Percentiles rank a stretch among this genome's conserved stretches.
These are phyloP conservation scores for Peribatodes rhomboidaria DNA, from an alignment of 2,888 invertebrate species.

Conservation along the genomic window DNA sequence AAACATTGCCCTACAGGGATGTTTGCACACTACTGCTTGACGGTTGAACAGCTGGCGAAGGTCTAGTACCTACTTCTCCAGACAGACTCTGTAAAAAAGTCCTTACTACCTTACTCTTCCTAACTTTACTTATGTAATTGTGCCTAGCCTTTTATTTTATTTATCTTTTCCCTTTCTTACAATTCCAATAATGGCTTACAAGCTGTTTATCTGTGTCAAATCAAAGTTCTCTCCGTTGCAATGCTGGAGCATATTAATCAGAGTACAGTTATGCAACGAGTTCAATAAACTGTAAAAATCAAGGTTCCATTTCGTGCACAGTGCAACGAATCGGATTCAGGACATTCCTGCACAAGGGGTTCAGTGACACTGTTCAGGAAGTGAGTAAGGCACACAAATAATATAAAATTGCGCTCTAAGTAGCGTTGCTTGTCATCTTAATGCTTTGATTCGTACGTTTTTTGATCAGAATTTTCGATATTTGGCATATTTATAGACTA, in stretches of 20 bases:
- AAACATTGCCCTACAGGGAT: no score
- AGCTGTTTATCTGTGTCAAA: background rate
- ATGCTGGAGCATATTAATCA: background rate
- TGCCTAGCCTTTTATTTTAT: no score
- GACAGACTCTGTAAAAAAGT: no score
- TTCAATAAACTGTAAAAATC: slow-evolving; percentile 18
- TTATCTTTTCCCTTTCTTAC: no score
- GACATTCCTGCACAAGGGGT: slow-evolving; percentile 2
- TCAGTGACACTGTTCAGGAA: slow-evolving; percentile 9
- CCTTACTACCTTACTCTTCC: no score
- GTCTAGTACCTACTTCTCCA: no score
- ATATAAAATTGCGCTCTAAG: slow-evolving; percentile 7
- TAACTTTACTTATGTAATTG: no score
- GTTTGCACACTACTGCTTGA: no score
- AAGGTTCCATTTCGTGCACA: slow-evolving; percentile 12
- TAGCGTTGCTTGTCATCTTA: background rate
- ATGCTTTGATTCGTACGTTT: slow-evolving; percentile 5
- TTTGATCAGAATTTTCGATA: no score
- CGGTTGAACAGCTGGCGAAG: no score
- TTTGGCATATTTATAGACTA: no score
- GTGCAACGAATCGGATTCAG: slow-evolving; percentile 13
- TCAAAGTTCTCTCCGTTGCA: background rate
- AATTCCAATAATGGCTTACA: no score
- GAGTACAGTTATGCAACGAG: slow-evolving; percentile 16
- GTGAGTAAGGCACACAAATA: slow-evolving; percentile 4